Base-by-base conservation (phyloP, 2,113 vertebrate species). In the Miniopterus natalensis region DNA sequence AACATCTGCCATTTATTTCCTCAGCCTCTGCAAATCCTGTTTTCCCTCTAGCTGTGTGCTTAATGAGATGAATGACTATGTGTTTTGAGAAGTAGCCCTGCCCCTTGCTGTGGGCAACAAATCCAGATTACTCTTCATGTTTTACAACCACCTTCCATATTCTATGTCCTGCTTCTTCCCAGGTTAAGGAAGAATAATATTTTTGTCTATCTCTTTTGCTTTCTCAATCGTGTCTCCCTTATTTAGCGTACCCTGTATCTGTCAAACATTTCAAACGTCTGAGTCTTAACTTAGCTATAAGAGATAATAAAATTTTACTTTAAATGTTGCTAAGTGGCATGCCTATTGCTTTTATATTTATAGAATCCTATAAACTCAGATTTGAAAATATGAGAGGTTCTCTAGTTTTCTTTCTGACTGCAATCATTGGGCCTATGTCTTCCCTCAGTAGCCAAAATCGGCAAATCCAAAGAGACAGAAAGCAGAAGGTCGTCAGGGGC, bases 1-100 rank as follows among this genome's bases (percentile, higher is more conserved):
- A 88, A 95, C 77, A 95, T 93, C 90, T 97, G 92, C 40, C 70
- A 36, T 65, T 84, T 93, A 93, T 89, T 94, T 95, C 59, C 90
- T 91, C 59, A n/a, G 42, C 25, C 70, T 77, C 12, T 88, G 51
- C 3, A 90, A 91, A 77, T 53, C 5, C 55, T 89, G 51, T 77
- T 93, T 92, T 80, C 75, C 85, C 40, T 90, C 77, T 90, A 36
- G 42, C n/a, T 31, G 4, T 80, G 49, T 27, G 29, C 45, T 66
- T 80, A 80, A n/a, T 70, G 80, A 88, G 42, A 90, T 61, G n/a
- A 40, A 92, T 61, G 36, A 66, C 53, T 90, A 74, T 93, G 75
- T 95, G 57, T 78, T 18, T 17, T 89, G 45, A 94, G 84, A 79
- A 45, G 42, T 75, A 80, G 84, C 42, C 13, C 51, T 93, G 49